Evolutionary conservation across 1,140 invertebrate genomes (phyloP).

Genomic region (Drosophila malerkotliana): DNA sequence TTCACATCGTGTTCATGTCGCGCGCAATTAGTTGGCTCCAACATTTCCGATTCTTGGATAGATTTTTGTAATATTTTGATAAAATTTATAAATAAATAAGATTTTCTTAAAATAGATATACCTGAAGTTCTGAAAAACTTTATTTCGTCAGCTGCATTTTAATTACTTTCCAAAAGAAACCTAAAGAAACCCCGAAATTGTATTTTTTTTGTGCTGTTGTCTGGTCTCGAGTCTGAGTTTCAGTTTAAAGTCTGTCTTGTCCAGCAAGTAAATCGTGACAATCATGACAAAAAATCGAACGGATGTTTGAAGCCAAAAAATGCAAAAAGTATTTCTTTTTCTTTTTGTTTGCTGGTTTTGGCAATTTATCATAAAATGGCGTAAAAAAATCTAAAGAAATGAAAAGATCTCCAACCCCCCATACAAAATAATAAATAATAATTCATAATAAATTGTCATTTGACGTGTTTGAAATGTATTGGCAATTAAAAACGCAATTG

Average conservation of each 20-base stretch:
- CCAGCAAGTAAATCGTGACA: constrained; percentile 73
- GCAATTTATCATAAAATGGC: constrained; percentile 69
- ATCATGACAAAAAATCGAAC: constrained; percentile 76
- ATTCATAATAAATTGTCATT: constrained; percentile 76
- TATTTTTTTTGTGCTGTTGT: constrained; percentile 15
- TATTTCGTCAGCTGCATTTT: constrained; percentile 66
- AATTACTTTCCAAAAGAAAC: constrained; percentile 53
- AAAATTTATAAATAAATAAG: background rate
- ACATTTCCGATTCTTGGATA: constrained; percentile 14
- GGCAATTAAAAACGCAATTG: constrained; percentile 72
- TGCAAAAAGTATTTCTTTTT: constrained; percentile 51
- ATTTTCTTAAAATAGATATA: background rate
- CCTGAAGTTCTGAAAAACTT: constrained; percentile 4
- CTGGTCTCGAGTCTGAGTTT: background rate
- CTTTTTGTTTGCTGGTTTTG: constrained; percentile 41
- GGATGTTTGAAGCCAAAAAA: constrained; percentile 71
- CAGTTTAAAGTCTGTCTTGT: constrained; percentile 47
- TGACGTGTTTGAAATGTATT: constrained; percentile 73
- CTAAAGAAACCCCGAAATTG: constrained; percentile 2
- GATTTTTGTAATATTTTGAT: background rate
- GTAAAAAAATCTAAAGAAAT: constrained; percentile 55
- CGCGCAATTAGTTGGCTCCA: constrained; percentile 38
- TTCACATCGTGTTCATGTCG: constrained; percentile 54
- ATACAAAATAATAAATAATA: constrained; percentile 42
- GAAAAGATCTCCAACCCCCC: constrained; percentile 32